phyloP scores from a whole-genome alignment of 2,888 invertebrate genomes.

The Pammene fasciana region DNA sequence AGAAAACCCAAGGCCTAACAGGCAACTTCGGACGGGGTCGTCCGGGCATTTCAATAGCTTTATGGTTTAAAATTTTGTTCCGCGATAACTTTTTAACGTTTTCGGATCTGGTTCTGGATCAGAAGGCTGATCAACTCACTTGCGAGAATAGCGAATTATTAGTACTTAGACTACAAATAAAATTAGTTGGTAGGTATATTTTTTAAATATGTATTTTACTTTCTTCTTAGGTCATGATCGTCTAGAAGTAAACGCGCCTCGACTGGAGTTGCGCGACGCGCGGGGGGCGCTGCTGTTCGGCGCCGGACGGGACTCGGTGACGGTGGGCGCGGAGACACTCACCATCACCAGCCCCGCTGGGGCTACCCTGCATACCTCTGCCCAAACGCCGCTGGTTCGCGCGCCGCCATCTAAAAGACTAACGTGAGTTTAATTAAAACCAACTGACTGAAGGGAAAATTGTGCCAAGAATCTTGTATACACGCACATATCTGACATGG shows the following conservation, averaged over 20 bases:
- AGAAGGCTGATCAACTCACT: too few relatives aligned
- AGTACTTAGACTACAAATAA: too few relatives aligned
- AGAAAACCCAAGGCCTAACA: too few relatives aligned
- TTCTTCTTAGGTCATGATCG: slow-evolving; percentile 88
- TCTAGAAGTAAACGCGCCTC: slow-evolving; percentile 90
- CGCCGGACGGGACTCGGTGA: slow-evolving; percentile 90
- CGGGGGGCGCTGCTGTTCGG: slow-evolving; percentile 90
- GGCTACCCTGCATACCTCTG: slow-evolving; percentile 91
- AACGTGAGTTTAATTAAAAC: slow-evolving; percentile 84
- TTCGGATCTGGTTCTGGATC: too few relatives aligned
- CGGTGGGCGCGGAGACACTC: slow-evolving; percentile 91
- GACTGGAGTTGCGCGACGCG: slow-evolving; percentile 91
- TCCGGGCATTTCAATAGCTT: too few relatives aligned
- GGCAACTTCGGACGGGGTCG: too few relatives aligned
- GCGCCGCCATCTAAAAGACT: slow-evolving; percentile 93
- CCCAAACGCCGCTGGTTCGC: slow-evolving; percentile 92
- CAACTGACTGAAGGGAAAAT: not conserved
- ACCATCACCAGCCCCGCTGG: slow-evolving; percentile 93
- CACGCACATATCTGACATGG: too few relatives aligned
- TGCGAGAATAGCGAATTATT: too few relatives aligned
- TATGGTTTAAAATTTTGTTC: too few relatives aligned
- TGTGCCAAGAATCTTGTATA: too few relatives aligned
- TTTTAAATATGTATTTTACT: not conserved
- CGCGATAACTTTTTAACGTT: too few relatives aligned
- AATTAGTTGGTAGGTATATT: too few relatives aligned